These are phyloP conservation scores for Dermatemys mawii DNA, from an alignment of 2,113 vertebrate genomes.

Conservation along the genomic window DNA sequence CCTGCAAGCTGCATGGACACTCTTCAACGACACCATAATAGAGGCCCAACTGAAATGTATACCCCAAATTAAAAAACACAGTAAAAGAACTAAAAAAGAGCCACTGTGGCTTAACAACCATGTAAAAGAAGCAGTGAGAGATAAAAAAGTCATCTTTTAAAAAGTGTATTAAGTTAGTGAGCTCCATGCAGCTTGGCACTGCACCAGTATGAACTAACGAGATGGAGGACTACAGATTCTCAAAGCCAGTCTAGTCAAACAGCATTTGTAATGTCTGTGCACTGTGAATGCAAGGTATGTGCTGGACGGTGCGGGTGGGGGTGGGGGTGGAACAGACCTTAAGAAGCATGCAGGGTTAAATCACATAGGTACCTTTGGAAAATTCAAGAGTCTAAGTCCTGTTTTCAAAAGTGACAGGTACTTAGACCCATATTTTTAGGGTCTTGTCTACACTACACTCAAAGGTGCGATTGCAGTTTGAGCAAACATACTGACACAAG, in stretches of 20 bases:
- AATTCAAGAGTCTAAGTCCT: background rate
- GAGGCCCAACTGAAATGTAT: too few relatives aligned
- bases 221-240: background rate
- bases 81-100: too few relatives aligned
- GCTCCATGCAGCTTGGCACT: too few relatives aligned
- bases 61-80: too few relatives aligned
- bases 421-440: background rate
- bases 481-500: background rate
- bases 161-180: too few relatives aligned
- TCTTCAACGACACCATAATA: too few relatives aligned
- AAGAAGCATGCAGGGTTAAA: background rate
- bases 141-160: too few relatives aligned
- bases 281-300: background rate
- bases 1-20: too few relatives aligned
- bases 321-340: background rate
- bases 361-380: background rate
- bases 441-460: background rate
- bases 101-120: too few relatives aligned
- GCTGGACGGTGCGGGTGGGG: background rate
- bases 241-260: background rate
- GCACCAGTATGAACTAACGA: too few relatives aligned
- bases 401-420: slow-evolving; percentile 8
- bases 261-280: background rate
- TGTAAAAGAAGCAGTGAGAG: too few relatives aligned
- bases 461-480: background rate